Evolutionary conservation across 2,113 vertebrate species (phyloP), one percentile per base, ranked within the genome.

Genomic region (Collichthys lucidus): DNA sequence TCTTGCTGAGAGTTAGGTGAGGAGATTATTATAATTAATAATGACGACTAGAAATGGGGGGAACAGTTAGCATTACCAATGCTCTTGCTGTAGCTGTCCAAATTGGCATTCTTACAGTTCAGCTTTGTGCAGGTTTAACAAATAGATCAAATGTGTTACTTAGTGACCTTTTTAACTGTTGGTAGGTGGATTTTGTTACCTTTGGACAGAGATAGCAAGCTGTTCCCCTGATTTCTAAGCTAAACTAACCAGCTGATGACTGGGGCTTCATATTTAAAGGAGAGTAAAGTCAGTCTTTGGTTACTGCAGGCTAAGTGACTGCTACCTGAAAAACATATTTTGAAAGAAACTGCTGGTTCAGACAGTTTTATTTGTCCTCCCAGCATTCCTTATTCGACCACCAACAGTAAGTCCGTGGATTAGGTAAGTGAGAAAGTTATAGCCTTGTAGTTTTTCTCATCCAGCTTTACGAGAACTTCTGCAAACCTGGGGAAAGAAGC

Each of bases 401-500:
- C 61, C 53, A 14, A 22, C 60, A 70, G 22, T 22, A 52, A 63
- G 10, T 46, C 26, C 20, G 24, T 47, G 44, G 5, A 76, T 73
- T 20, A 31, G 47, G 63, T 0, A 0, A 55, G 22, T 26, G 62
- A 66, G 29, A 66, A 57, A 55, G 55, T 68, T 62, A 64, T 40
- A 62, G 24, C 60, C 22, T 22, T 46, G 74, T 66, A 10, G 12
- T n/a, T 79, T 72, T 73, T 73, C 40, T 68, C 29, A 9, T 67
- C 17, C 63, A 40, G 74, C 16, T 60, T 67, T 57, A 44, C 79
- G 60, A 35, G 55, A 61, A 57, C 29, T n/a, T 79, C 50, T 79
- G 69, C 59, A 78, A 67, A 49, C 70, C 50, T 47, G 64, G 2
- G 61, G 24, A 31, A 47, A 68, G 35, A 49, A 49, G 70, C 74